Evolutionary conservation across 1,140 invertebrate genomes (phyloP).

Genomic region (Ooceraea biroi): DNA sequence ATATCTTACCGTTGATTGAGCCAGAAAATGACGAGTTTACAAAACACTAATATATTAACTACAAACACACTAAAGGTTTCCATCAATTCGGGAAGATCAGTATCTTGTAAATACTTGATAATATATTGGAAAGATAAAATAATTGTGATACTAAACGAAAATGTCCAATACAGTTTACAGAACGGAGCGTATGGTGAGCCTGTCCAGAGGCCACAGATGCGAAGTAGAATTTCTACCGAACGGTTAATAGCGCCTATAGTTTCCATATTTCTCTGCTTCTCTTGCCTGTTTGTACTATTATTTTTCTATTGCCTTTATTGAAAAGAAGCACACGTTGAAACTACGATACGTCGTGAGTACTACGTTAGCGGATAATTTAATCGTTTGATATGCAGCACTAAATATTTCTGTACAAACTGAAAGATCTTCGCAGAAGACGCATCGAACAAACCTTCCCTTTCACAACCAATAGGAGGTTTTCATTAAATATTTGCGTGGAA

Average conservation of each 20-base stretch:
- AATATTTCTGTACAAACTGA: no score
- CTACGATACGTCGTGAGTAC: no score
- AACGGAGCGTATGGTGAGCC: not conserved
- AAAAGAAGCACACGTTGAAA: no score
- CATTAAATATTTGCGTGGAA: no score
- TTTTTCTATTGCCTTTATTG: no score
- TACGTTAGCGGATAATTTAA: no score
- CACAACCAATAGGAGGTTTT: no score
- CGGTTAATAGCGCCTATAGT: not conserved
- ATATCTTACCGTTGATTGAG: conserved; percentile 16
- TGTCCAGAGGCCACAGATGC: conserved; percentile 16
- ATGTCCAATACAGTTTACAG: not conserved
- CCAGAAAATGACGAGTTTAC: conserved; percentile 55
- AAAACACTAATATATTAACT: conserved; percentile 10
- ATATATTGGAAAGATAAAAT: conserved; percentile 46
- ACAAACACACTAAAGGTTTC: conserved; percentile 28
- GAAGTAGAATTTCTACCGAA: not conserved
- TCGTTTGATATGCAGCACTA: no score
- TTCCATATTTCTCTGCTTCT: no score
- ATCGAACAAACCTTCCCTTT: no score
- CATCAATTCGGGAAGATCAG: conserved; percentile 5
- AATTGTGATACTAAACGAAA: not conserved
- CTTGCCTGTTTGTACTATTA: no score
- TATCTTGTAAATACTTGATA: not conserved
- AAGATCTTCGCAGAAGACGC: no score